Evolutionary conservation across 2,888 invertebrate species (phyloP).

Genomic region (Drosophila fungiperda): DNA sequence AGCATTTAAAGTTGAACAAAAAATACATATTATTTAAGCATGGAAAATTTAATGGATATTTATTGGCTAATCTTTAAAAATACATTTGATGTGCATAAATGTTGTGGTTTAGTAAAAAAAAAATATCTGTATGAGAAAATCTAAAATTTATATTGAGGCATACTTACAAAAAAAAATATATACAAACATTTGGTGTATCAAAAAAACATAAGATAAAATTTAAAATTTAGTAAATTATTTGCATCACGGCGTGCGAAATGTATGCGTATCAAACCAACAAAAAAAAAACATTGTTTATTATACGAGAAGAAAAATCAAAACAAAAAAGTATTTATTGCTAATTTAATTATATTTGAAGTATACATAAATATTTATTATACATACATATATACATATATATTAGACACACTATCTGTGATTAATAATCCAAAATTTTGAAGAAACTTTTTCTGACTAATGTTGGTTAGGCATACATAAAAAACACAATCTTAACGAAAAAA

Average conservation of each 20-base stretch:
- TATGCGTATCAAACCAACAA: conserved; percentile 41
- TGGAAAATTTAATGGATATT: conserved; percentile 41
- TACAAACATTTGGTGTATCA: conserved; percentile 54
- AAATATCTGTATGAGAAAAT: conserved; percentile 36
- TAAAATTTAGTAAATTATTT: conserved; percentile 62
- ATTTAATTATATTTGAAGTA: conserved; percentile 80
- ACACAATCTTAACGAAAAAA: conserved; percentile 53
- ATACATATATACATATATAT: conserved; percentile 80
- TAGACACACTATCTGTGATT: conserved; percentile 86
- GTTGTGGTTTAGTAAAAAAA: conserved; percentile 68
- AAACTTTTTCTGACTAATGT: conserved; percentile 85
- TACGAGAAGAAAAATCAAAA: conserved; percentile 42
- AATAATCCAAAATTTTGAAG: conserved; percentile 86
- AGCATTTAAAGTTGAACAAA: conserved; percentile 44
- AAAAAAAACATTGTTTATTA: conserved; percentile 57
- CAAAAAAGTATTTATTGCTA: conserved; percentile 81
- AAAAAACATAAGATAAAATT: conserved; percentile 32
- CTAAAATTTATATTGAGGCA: conserved; percentile 55
- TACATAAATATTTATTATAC: conserved; percentile 80
- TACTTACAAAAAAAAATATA: conserved; percentile 22
- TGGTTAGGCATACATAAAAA: conserved; percentile 69
- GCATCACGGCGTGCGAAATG: conserved; percentile 38
- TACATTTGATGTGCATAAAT: conserved; percentile 74
- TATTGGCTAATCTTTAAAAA: conserved; percentile 68
- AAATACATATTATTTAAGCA: conserved; percentile 60